Percentiles rank a stretch among this genome's conserved stretches.
Evolutionary conservation across 2,797 vertebrate genomes (phyloP).

Genomic region (Notamacropus eugenii): DNA sequence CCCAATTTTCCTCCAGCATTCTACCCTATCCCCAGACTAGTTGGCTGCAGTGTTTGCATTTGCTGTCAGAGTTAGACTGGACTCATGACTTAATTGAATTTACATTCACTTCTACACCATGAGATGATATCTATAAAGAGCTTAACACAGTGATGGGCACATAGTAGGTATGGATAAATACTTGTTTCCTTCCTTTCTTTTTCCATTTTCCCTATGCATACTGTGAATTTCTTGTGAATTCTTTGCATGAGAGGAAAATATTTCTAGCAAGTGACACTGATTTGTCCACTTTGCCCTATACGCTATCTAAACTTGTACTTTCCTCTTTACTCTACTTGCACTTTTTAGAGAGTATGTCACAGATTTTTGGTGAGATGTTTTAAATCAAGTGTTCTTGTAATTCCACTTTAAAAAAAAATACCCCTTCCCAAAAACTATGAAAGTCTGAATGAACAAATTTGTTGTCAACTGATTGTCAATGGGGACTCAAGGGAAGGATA

Average conservation of each 20-base stretch:
- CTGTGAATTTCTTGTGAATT: background rate
- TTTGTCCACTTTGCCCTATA: background rate
- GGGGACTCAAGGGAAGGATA: background rate
- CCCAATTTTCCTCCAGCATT: background rate
- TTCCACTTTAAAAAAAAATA: background rate
- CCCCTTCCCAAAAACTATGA: background rate
- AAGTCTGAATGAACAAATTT: background rate
- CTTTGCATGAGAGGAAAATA: background rate
- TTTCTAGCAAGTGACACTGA: background rate
- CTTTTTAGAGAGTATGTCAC: background rate
- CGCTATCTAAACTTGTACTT: background rate
- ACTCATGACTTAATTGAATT: background rate
- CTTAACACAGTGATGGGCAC: background rate
- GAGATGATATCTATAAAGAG: too few relatives aligned
- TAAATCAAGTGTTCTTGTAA: background rate
- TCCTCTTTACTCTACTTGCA: background rate
- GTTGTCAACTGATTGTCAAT: background rate
- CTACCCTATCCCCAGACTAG: background rate
- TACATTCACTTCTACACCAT: background rate
- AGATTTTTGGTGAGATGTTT: background rate
- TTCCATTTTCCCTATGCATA: background rate
- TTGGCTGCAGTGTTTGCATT: background rate
- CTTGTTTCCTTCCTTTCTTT: background rate
- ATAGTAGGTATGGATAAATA: background rate
- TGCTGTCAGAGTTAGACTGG: background rate